Base-by-base conservation (phyloP, 1,140 invertebrate genomes). In the Heterodera carotae region DNA sequence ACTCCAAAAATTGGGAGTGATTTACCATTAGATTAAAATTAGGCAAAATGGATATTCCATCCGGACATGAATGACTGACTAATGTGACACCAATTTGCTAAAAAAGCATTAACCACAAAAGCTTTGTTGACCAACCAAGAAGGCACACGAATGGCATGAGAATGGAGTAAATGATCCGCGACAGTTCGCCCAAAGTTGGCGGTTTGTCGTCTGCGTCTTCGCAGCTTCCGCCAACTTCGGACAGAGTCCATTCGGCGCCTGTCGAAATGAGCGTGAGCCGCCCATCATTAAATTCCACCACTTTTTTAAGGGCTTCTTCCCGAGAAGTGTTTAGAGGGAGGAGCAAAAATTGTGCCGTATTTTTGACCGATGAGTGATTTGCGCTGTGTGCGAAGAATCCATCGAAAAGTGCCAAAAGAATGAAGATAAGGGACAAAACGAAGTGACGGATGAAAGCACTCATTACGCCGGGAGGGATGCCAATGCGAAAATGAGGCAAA, bases 131-230 rank as follows among this genome's bases (percentile, higher is more conserved):
- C 36, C 36, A 36, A 62, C 80, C 80, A 12, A 80, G 80, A 64
- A 81, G 60, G 53, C 80, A 81, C 31, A 81, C 80, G 33, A 81
- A 36, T 5, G 80, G 80, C 76, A 81, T 81, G 5, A 82, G 48
- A 29, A 81, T 34, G 48, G 75, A 43, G 34, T 81, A 78, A 27
- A 78, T 69, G 27, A 78, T 59, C 39, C 69, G 73, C 22, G 77
- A 69, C n/a, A 78, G 59, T 25, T 78, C 53, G 62, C 79, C 69
- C 27, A 69, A 29, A n/a, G 34, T 72, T 29, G 74, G 43, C 25
- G 69, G 56, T 4, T 31, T 33, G 15, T 48, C n/a, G 34, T 68
- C 76, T 2, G 29, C 48, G 12, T 77, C 68, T n/a, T 75, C 62
- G 22, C 62, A 66, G 29, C 62, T 43, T 12, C 39, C 39, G 7